These are phyloP conservation scores for Hyperopisus bebe DNA, from an alignment of 2,113 vertebrate genomes.

Conservation along the genomic window DNA sequence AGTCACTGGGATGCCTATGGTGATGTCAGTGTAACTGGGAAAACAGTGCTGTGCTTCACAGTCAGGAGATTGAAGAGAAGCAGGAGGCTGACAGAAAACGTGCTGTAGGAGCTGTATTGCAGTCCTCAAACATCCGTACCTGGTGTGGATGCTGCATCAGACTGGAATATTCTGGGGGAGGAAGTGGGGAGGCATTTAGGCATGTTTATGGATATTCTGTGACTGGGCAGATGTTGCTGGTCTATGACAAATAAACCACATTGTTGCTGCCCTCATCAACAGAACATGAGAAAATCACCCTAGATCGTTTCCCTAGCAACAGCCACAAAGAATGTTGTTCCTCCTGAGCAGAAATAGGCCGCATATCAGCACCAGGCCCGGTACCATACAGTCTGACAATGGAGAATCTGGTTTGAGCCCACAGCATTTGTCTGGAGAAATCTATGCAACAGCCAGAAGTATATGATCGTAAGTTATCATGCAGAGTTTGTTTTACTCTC, in stretches of 20 bases:
- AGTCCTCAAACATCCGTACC: background rate
- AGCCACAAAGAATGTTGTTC: background rate
- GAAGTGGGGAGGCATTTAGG: background rate
- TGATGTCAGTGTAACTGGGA: background rate
- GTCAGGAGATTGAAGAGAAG: background rate
- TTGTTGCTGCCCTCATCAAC: background rate
- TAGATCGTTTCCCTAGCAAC: background rate
- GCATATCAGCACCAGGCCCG: background rate
- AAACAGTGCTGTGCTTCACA: background rate
- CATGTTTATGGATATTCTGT: background rate
- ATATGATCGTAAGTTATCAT: background rate
- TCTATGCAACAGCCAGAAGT: background rate
- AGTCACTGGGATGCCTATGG: background rate
- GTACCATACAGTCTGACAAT: background rate
- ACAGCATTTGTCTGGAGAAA: background rate
- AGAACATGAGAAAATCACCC: background rate
- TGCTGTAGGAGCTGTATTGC: background rate
- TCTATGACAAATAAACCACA: background rate
- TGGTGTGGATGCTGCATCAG: background rate
- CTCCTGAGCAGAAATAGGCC: background rate
- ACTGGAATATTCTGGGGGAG: background rate
- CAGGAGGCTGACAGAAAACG: background rate
- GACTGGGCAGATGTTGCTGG: background rate
- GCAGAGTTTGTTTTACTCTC: background rate
- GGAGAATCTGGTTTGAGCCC: background rate